A percentile compares a stretch with the other conserved stretches of the same genome.
Conservation (phyloP, 2,888 invertebrate genomes). For the Cantharis flavilabris region DNA sequence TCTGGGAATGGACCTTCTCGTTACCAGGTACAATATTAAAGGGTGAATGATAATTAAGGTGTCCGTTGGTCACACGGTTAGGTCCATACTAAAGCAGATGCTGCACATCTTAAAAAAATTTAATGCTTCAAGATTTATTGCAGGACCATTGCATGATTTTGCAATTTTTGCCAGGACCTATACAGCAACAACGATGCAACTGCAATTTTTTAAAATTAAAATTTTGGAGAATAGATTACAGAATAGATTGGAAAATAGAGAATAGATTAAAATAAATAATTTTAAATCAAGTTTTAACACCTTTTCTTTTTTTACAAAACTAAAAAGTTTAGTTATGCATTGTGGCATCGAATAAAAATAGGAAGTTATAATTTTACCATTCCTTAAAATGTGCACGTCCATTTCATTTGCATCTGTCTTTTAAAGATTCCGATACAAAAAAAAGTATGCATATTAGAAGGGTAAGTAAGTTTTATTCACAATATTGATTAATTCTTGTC, state of each 20-base stretch:
- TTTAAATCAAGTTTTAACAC: no score
- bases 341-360: neutral
- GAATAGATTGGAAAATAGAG: no score
- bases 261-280: no score
- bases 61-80: conserved; percentile 39
- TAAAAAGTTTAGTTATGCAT: neutral
- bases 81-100: conserved; percentile 35
- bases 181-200: neutral
- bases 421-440: neutral
- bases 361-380: neutral
- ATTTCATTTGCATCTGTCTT: neutral
- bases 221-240: no score
- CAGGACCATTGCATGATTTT: conserved; percentile 9
- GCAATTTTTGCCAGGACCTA: neutral
- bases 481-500: neutral
- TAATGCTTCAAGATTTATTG: conserved; percentile 33
- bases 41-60: conserved; percentile 23
- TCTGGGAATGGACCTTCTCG: conserved; percentile 14
- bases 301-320: neutral
- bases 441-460: neutral
- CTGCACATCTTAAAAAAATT: conserved; percentile 27
- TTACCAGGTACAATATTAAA: conserved; percentile 12
- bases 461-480: neutral
- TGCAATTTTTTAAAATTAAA: neutral
- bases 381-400: neutral